Evolutionary conservation across 2,888 invertebrate species (phyloP), one percentile per base, ranked within the genome.

Genomic region (Folsomia candida): DNA sequence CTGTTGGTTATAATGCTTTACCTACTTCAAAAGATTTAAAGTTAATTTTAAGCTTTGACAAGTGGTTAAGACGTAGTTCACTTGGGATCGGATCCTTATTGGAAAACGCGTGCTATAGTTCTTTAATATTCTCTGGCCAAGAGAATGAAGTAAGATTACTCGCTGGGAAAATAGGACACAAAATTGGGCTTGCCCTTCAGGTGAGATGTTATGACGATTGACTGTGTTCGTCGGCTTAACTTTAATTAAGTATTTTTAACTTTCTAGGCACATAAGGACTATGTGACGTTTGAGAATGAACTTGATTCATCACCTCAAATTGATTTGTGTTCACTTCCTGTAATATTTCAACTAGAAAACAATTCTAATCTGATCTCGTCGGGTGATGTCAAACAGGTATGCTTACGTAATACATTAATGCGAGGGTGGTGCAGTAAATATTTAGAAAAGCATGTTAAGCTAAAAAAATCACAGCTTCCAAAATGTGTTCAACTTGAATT

Each of bases 171-270:
- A 51, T 78, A 58, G 78, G 78, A 60, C 70, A 70, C n/a, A 67
- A 73, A 68, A 62, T 76, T 9, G 78, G 75, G 27, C 63, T 78
- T 24, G 66, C 73, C 47, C 47, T 76, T 27, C 76, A 78, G 74
- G 78, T 61, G 47, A 22, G 2, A 20, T 26, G 58, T 11, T 22
- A 25, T 65, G 18, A 20, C 3, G 6, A 62, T 25, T 63, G 14
- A 54, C n/a, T 28, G 11, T 54, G 24, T 51, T 61, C 27, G 11
- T 9, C n/a, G 27, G 27, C 9, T 20, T 6, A 11, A 60, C 25
- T 24, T 60, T 24, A 20, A 60, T 60, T 11, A 22, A 57, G 6
- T n/a, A 22, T 57, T 57, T 9, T 60, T 24, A 6, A 20, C 26
- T 60, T 60, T 60, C 6, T 22, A 64, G 63, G 63, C 63, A n/a